Percentiles rank a stretch among this genome's conserved stretches.
Evolutionary conservation across 2,888 invertebrate species (phyloP).

Genomic region (Heliconius sara): DNA sequence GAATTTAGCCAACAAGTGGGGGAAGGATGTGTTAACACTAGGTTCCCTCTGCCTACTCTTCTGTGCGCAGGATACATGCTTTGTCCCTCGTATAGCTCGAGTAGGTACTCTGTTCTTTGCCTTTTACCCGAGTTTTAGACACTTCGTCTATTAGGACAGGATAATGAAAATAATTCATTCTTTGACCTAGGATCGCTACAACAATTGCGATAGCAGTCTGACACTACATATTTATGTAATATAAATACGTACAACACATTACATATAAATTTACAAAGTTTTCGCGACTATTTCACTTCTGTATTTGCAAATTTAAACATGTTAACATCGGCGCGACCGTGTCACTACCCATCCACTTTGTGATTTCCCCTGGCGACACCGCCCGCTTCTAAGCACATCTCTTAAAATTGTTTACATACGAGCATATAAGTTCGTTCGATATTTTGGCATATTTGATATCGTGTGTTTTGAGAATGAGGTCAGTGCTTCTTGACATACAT

Average conservation of each 20-base stretch:
- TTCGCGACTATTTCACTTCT: not conserved
- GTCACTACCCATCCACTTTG: constrained; percentile 34
- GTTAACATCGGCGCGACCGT: not conserved
- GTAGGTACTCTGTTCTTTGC: no score
- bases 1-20: no score
- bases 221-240: no score
- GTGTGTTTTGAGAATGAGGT: constrained; percentile 19
- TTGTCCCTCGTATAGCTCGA: no score
- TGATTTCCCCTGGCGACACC: constrained; percentile 46
- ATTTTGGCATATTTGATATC: constrained; percentile 23
- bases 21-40: no score
- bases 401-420: constrained; percentile 11
- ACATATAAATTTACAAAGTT: not conserved
- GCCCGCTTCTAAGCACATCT: constrained; percentile 29
- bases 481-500: not conserved
- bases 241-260: not conserved
- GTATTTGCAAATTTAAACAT: constrained; percentile 21
- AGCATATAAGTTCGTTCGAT: constrained; percentile 20
- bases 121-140: no score
- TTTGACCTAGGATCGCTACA: no score
- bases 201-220: no score
- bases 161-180: no score
- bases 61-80: no score
- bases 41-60: no score
- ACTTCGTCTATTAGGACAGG: no score